phyloP scores from a whole-genome alignment of 2,888 invertebrate genomes.

The Orgyia antiqua region DNA sequence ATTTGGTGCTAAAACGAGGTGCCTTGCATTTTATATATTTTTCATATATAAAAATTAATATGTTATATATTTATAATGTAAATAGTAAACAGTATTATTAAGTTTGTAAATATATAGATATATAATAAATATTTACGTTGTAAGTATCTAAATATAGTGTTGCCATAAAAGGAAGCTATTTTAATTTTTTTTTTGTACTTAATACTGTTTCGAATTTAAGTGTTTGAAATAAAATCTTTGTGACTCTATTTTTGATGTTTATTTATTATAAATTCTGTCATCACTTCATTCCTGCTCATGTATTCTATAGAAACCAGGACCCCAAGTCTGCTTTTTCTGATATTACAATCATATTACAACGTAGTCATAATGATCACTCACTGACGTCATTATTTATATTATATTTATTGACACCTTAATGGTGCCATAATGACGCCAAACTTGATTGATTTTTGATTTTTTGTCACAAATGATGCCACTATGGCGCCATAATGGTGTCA shows the following conservation, averaged over 20 bases:
- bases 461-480: too few relatives aligned
- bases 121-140: slow-evolving; percentile 27
- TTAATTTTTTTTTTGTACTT: slow-evolving; percentile 51
- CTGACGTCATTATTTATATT: too few relatives aligned
- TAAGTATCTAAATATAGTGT: slow-evolving; percentile 30
- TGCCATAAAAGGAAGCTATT: slow-evolving; percentile 52
- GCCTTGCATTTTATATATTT: slow-evolving; percentile 37
- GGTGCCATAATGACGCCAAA: too few relatives aligned
- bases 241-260: slow-evolving; percentile 16
- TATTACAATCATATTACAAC: too few relatives aligned
- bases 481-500: too few relatives aligned
- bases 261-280: too few relatives aligned
- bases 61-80: slow-evolving; percentile 29
- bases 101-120: slow-evolving; percentile 47
- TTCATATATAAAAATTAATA: slow-evolving; percentile 21
- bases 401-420: too few relatives aligned
- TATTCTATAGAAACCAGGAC: too few relatives aligned
- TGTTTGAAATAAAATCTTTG: slow-evolving; percentile 55
- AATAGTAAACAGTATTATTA: slow-evolving; percentile 51
- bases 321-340: too few relatives aligned
- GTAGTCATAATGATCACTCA: too few relatives aligned
- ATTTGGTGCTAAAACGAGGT: slow-evolving; percentile 45
- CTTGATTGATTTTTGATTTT: too few relatives aligned
- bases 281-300: too few relatives aligned
- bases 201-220: slow-evolving; percentile 60